These are phyloP conservation scores for Limnephilus lunatus DNA, from an alignment of 2,888 invertebrate genomes.

Conservation along the genomic window DNA sequence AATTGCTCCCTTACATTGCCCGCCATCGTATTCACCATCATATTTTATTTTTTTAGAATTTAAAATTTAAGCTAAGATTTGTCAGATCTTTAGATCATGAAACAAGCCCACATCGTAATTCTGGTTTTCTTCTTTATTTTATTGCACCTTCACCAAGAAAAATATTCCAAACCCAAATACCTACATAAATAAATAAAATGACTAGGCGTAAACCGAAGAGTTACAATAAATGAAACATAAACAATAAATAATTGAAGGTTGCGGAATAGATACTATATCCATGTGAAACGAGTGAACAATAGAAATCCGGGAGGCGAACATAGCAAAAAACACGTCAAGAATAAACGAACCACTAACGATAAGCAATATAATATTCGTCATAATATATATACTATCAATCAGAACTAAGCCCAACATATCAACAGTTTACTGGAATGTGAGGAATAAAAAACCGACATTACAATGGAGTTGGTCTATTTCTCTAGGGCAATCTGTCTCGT, in stretches of 20 bases:
- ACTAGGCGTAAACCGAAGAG: not conserved
- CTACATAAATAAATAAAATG: not conserved
- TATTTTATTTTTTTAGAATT: no score
- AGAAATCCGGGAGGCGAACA: not conserved
- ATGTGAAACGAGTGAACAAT: not conserved
- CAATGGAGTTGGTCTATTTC: conserved; percentile 7
- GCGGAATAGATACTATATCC: not conserved
- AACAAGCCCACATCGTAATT: no score
- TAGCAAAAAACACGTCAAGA: not conserved
- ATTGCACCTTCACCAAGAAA: not conserved
- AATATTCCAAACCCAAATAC: not conserved
- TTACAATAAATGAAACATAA: not conserved
- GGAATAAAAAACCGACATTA: not conserved
- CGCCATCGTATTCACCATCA: no score
- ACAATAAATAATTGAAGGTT: not conserved
- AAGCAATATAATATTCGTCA: not conserved
- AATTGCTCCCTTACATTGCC: no score
- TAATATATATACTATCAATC: not conserved
- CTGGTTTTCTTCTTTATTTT: no score
- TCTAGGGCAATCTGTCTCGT: conserved; percentile 19
- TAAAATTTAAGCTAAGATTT: no score
- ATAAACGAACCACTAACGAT: not conserved
- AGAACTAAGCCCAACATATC: not conserved
- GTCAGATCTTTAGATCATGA: no score
- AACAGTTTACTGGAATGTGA: not conserved